Conservation (phyloP, 64 coral and sea anemone species). For the Stichodactyla helianthus region DNA sequence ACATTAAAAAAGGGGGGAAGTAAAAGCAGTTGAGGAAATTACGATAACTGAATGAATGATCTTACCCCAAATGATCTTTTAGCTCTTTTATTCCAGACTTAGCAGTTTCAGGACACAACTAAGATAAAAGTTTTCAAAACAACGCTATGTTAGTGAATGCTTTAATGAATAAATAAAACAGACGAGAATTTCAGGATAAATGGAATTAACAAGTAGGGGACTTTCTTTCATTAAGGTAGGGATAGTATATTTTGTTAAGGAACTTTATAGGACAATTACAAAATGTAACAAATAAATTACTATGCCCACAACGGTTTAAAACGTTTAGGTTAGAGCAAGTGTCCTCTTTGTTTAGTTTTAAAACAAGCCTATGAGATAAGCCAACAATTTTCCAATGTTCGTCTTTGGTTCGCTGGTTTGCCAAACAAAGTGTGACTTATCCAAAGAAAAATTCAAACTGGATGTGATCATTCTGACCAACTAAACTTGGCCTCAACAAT, state of each 20-base stretch:
- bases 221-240: too few relatives aligned
- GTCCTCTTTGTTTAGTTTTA: not conserved
- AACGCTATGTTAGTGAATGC: not conserved
- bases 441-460: conserved; percentile 12
- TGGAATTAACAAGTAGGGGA: too few relatives aligned
- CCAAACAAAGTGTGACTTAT: conserved; percentile 29
- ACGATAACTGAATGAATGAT: too few relatives aligned
- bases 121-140: not conserved
- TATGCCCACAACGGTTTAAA: not conserved
- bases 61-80: not conserved
- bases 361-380: conserved; percentile 26
- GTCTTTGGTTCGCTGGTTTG: conserved; percentile 23
- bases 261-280: not conserved
- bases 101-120: not conserved
- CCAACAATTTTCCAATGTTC: not conserved
- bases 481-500: not conserved
- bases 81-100: not conserved
- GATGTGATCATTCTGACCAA: conserved; percentile 17
- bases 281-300: not conserved
- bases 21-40: too few relatives aligned
- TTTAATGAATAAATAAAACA: conserved; percentile 16
- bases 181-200: not conserved
- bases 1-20: too few relatives aligned
- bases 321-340: conserved; percentile 4
- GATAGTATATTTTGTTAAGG: not conserved